A percentile compares a stretch with the other conserved stretches of the same genome.
Conservation (phyloP, 2,888 invertebrate species). For the Philopedon plagiatum region DNA sequence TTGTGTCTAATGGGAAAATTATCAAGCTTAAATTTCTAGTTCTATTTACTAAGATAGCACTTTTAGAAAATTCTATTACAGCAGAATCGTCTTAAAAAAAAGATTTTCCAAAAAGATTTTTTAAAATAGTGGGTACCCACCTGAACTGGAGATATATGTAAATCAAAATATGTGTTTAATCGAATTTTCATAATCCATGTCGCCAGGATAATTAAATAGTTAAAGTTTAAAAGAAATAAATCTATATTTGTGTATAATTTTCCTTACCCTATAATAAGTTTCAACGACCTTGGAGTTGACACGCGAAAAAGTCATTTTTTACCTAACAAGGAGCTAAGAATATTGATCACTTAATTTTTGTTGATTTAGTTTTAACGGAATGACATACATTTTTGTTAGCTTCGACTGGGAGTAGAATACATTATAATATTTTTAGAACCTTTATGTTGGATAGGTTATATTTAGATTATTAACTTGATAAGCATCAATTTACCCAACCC, state of each 20-base stretch:
- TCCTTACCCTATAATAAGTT: conserved; percentile 20
- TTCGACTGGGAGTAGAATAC: conserved; percentile 2
- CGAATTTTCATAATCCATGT: background rate
- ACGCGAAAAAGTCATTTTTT: conserved; percentile 40
- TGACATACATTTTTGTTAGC: conserved; percentile 17
- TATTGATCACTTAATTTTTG: conserved; percentile 31
- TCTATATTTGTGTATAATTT: conserved; percentile 34
- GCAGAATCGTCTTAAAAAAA: no score
- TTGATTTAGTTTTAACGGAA: conserved; percentile 27
- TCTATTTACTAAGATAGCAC: no score
- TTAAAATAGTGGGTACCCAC: no score
- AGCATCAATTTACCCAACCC: background rate
- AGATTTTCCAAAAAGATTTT: no score
- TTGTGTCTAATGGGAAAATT: no score
- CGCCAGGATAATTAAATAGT: conserved; percentile 23
- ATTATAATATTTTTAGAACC: conserved; percentile 3
- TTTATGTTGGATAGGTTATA: background rate
- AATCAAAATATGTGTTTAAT: no score
- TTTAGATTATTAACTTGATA: conserved; percentile 1
- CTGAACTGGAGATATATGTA: no score
- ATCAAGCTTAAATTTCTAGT: no score
- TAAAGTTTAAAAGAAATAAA: conserved; percentile 33
- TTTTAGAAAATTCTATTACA: no score
- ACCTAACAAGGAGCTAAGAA: conserved; percentile 20
- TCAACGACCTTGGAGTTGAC: conserved; percentile 23